These are phyloP conservation scores for Xestia xanthographa DNA, from an alignment of 2,888 invertebrate genomes.

Conservation along the genomic window DNA sequence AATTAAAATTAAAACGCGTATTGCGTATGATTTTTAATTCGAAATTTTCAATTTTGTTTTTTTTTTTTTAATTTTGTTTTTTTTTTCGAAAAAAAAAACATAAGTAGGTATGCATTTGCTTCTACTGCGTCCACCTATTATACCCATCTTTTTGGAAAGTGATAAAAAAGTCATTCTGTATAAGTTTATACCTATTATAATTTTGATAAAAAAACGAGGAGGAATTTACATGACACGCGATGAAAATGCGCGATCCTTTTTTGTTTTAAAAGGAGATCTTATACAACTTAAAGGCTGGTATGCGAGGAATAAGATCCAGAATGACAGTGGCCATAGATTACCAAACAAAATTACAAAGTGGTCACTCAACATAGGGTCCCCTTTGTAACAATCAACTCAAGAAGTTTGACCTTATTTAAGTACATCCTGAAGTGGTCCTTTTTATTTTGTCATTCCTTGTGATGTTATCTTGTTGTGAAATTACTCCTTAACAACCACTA, in stretches of 20 bases:
- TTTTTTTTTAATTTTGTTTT: too few species aligned
- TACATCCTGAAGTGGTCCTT: constrained; percentile 6
- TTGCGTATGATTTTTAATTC: too few species aligned
- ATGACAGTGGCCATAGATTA: not conserved
- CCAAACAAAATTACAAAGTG: not conserved
- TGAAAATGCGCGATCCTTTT: not conserved
- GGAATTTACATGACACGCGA: not conserved
- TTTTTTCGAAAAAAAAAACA: too few species aligned
- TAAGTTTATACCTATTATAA: too few species aligned
- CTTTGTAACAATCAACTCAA: constrained; percentile 28
- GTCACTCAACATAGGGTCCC: constrained; percentile 11
- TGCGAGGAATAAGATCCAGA: not conserved
- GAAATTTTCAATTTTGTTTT: too few species aligned
- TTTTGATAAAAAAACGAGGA: not conserved
- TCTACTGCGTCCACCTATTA: too few species aligned
- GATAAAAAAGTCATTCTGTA: too few species aligned
- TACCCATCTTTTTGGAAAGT: too few species aligned
- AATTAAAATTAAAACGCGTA: too few species aligned
- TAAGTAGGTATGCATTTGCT: too few species aligned
- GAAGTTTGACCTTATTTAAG: constrained; percentile 29
- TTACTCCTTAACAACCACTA: too few species aligned
- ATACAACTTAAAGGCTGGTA: not conserved
- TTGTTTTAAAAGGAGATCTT: not conserved
- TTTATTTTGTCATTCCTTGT: constrained; percentile 8
- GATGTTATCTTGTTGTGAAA: not conserved